Conservation (phyloP, 2,113 vertebrate genomes). For the Elgaria multicarinata region DNA sequence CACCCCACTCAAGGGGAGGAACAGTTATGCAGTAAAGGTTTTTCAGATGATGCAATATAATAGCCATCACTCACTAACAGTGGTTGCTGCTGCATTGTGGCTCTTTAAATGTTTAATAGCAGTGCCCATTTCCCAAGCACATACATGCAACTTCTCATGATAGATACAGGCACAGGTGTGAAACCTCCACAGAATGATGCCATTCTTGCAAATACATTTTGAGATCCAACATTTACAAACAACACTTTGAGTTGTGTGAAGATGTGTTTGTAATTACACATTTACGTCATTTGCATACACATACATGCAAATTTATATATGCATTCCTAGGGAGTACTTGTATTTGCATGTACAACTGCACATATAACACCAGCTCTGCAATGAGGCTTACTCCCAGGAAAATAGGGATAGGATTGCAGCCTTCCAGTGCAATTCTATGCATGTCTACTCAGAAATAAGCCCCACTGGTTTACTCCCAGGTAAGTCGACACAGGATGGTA, state of each 20-base stretch:
- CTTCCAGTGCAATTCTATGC: too few relatives aligned
- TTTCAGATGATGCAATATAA: not conserved
- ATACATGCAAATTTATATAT: not conserved
- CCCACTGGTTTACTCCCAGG: too few relatives aligned
- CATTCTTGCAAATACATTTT: not conserved
- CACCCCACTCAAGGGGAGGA: rapidly evolving
- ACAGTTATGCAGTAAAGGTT: not conserved
- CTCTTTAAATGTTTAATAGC: not conserved
- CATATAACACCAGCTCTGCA: too few relatives aligned
- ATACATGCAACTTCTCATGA: not conserved
- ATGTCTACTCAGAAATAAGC: too few relatives aligned
- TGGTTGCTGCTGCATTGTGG: not conserved
- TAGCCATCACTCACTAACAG: too few relatives aligned
- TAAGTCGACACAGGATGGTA: too few relatives aligned
- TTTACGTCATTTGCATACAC: not conserved
- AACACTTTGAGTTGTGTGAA: not conserved
- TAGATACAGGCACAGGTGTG: not conserved
- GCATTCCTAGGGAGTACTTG: not conserved
- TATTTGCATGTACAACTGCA: not conserved
- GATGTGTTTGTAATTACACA: not conserved
- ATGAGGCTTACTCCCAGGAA: not conserved
- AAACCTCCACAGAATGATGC: not conserved
- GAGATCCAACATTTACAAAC: too few relatives aligned
- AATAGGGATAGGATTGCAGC: too few relatives aligned
- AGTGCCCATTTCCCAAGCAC: not conserved